phyloP scores from a whole-genome alignment of 1,140 invertebrate genomes.

The Trinorchestia longiramus region DNA sequence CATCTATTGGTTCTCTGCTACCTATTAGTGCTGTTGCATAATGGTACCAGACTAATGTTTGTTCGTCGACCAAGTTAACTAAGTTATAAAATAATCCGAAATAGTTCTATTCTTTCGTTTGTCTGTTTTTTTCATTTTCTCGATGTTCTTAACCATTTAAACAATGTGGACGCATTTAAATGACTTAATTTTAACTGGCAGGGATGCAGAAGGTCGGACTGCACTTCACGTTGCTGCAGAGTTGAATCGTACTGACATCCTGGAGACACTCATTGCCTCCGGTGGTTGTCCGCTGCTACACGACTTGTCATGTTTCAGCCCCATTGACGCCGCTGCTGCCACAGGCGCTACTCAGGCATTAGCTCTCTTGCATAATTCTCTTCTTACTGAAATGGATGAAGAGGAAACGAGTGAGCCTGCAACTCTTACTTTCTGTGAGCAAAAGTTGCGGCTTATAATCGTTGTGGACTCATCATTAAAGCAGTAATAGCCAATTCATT shows the following conservation, averaged over 20 bases:
- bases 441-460: neutral
- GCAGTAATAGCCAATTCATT: neutral
- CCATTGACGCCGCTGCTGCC: constrained; percentile 13
- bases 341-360: neutral
- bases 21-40: too few species aligned
- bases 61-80: too few species aligned
- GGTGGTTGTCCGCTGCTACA: neutral
- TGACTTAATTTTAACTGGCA: neutral
- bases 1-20: too few species aligned
- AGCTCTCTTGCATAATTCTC: neutral
- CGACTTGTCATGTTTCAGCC: neutral
- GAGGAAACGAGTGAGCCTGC: neutral
- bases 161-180: neutral
- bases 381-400: neutral
- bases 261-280: neutral
- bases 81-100: too few species aligned
- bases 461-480: neutral
- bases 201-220: neutral
- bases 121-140: too few species aligned
- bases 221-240: neutral
- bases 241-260: neutral
- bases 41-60: too few species aligned
- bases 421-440: constrained; percentile 28
- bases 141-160: neutral
- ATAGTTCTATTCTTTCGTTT: too few species aligned